Base-by-base conservation (phyloP, 2,797 vertebrate genomes). In the Spondyliosoma cantharus region DNA sequence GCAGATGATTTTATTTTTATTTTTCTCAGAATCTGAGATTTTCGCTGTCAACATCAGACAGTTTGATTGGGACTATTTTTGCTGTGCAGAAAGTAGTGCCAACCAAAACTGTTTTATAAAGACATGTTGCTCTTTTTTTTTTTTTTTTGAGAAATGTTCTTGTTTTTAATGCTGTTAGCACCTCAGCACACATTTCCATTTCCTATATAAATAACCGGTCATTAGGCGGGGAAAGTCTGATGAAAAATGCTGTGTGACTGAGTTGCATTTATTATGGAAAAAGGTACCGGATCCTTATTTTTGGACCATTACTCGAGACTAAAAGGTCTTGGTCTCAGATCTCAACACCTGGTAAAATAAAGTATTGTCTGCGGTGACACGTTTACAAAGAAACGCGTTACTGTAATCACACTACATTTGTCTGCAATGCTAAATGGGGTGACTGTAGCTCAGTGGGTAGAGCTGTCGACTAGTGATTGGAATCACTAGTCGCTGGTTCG, bases 21-120 rank as follows among this genome's bases (percentile, higher is more conserved):
- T 50, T 76, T 76, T 49, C 45, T 19, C 54, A 66, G 25, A 15
- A 52, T 65, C 53, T 50, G 14, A 80, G 11, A 53, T 54, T 74
- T 43, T n/a, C 54, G 48, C 29, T 59, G 46, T 49, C 25, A n/a
- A 13, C 16, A 37, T 25, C 43, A 37, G 19, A 61, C n/a, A 42
- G 62, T n/a, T 80, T 63, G 2, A 46, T 22, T 32, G 13, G 32
- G 13, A 17, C 19, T 27, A 24, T 58, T 27, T 58, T 50, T 58
- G 20, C 20, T 50, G 45, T 50, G 45, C 17, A 42, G 20, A 59
- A 53, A 37, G 7, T 27, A 15, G 6, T 3, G 25, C 16, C 54
- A 45, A 37, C 54, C n/a, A 43, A 50, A 78, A 58, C 48, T 24
- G 9, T 37, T 7, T 52, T 24, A 52, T 22, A 19, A 3, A 27